phyloP scores from a whole-genome alignment of 2,797 vertebrate genomes.

The Mormyrus hasselquistii region DNA sequence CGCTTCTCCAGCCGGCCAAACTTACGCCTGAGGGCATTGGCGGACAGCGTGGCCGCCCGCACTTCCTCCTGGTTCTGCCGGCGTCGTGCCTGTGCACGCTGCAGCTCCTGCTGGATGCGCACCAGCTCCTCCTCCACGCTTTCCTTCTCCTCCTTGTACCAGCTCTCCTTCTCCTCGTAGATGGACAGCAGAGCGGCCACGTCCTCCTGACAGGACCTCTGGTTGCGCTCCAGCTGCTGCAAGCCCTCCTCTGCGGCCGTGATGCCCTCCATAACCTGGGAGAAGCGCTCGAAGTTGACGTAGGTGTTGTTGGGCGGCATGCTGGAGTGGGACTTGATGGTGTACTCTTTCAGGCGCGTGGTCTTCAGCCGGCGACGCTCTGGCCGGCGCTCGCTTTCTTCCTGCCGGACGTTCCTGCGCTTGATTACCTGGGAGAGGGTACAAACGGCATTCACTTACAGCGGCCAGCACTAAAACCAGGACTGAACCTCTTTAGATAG shows the following conservation, averaged over 20 bases:
- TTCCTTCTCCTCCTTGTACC: constrained; percentile 92
- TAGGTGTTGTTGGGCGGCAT: constrained; percentile 99
- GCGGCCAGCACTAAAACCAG: not conserved
- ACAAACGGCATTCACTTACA: not conserved
- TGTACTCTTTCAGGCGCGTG: constrained; percentile 95
- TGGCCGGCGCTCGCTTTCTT: constrained; percentile 77
- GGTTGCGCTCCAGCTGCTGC: constrained; percentile 77
- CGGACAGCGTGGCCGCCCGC: constrained; percentile 63
- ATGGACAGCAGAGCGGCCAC: constrained; percentile 84
- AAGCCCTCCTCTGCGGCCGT: constrained; percentile 80
- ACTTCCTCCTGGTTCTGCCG: constrained; percentile 86
- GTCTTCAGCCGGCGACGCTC: constrained; percentile 91
- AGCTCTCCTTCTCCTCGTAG: constrained; percentile 90
- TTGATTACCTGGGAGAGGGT: constrained; percentile 76
- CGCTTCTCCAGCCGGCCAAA: constrained; percentile 85
- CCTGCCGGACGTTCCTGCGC: constrained; percentile 82
- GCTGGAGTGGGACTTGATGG: constrained; percentile 97
- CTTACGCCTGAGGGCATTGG: constrained; percentile 80
- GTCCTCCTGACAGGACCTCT: constrained; percentile 81
- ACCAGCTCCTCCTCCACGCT: constrained; percentile 78
- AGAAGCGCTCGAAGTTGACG: constrained; percentile 95
- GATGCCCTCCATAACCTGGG: constrained; percentile 89
- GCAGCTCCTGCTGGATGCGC: constrained; percentile 83
- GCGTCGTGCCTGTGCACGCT: constrained; percentile 72
- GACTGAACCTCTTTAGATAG: not conserved